Conservation (phyloP, 2,888 invertebrate genomes). For the Eilema caniola region DNA sequence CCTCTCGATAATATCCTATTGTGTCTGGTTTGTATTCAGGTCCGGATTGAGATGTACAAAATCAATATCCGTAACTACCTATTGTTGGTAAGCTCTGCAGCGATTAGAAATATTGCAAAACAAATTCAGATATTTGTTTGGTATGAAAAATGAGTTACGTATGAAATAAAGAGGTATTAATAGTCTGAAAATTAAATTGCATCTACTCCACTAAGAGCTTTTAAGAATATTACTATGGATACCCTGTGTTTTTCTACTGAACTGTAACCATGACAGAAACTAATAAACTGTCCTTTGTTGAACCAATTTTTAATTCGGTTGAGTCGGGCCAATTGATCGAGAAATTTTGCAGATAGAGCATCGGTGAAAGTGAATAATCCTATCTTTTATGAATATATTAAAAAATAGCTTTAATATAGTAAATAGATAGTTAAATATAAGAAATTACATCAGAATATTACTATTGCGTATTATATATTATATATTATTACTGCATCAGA, state of each 20-base stretch:
- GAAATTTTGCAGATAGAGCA: not conserved
- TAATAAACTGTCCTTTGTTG: no score
- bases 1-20: constrained; percentile 32
- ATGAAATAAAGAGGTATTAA: not conserved
- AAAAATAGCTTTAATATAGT: not conserved
- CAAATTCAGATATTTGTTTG: constrained; percentile 3
- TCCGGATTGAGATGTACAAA: constrained; percentile 28
- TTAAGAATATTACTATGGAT: not conserved
- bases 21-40: constrained; percentile 33
- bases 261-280: not conserved
- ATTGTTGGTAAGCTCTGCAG: constrained; percentile 26
- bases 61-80: constrained; percentile 24
- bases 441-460: no score
- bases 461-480: no score
- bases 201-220: not conserved
- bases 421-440: not conserved
- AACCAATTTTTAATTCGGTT: no score
- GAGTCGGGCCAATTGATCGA: not conserved
- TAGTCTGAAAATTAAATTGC: not conserved
- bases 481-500: no score
- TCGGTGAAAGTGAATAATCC: not conserved
- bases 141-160: not conserved
- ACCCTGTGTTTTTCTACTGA: not conserved
- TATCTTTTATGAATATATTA: not conserved
- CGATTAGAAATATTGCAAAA: constrained; percentile 17